A percentile compares a stretch with the other conserved stretches of the same genome.
phyloP scores from a whole-genome alignment of 2,797 vertebrate species.

The Gadopsis bispinosus region DNA sequence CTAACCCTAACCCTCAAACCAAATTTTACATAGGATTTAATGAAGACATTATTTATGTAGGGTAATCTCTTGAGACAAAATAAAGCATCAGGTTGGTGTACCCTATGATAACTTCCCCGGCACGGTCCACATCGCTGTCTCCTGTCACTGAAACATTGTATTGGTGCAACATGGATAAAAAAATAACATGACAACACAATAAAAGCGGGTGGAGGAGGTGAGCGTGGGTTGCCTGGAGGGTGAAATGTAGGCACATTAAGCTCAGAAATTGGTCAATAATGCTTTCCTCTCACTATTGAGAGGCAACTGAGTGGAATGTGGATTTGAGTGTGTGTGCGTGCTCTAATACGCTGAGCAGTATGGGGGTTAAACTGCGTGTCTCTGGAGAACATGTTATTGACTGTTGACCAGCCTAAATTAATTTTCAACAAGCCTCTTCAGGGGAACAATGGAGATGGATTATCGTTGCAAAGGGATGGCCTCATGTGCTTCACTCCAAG shows the following conservation, averaged over 20 bases:
- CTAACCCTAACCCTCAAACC: too few species aligned
- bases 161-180: constrained; percentile 49
- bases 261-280: constrained; percentile 84
- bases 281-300: constrained; percentile 69
- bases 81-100: neutral
- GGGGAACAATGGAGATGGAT: constrained; percentile 78
- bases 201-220: constrained; percentile 47
- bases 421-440: constrained; percentile 85
- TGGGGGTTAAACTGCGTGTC: constrained; percentile 72
- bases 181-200: constrained; percentile 46
- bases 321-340: constrained; percentile 53
- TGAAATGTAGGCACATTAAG: constrained; percentile 72
- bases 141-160: constrained; percentile 17
- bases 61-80: neutral
- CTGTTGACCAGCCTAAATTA: constrained; percentile 85
- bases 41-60: neutral
- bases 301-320: constrained; percentile 68
- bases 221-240: constrained; percentile 70
- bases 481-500: constrained; percentile 52
- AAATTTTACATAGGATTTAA: neutral
- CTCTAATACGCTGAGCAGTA: constrained; percentile 50
- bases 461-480: constrained; percentile 60
- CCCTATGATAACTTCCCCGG: neutral
- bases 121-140: neutral
- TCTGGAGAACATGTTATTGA: constrained; percentile 82